Evolutionary conservation across 2,797 vertebrate species (phyloP).

Genomic region (Coracias cyanogaster): DNA sequence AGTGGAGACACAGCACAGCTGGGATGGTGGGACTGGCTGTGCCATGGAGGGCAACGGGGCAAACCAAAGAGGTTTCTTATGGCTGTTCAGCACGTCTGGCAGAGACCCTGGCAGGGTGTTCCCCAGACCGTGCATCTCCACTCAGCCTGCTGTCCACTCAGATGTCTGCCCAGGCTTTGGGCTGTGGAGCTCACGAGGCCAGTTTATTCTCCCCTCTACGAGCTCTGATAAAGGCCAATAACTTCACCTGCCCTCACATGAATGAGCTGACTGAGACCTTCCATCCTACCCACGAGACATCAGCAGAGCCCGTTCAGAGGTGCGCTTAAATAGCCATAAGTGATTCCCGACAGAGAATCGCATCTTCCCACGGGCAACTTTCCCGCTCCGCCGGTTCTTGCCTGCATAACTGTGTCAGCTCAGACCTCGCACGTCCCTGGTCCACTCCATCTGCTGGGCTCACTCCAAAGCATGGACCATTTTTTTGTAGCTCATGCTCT

Average conservation of each 20-base stretch:
- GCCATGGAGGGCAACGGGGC: fast-evolving
- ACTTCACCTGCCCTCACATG: background rate
- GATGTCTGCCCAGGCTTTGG: background rate
- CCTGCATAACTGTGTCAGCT: background rate
- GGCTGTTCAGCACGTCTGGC: fast-evolving
- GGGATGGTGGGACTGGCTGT: background rate
- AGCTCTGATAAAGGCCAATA: background rate
- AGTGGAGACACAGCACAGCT: background rate
- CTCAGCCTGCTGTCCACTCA: fast-evolving
- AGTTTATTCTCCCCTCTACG: background rate
- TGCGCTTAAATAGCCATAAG: background rate
- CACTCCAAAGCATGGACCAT: background rate
- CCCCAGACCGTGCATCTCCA: background rate
- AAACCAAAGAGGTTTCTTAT: background rate
- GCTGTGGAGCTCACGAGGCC: fast-evolving
- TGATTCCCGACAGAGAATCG: fast-evolving
- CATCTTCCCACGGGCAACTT: background rate
- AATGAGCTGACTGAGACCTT: background rate
- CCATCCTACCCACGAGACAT: background rate
- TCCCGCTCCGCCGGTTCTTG: background rate
- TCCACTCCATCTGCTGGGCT: fast-evolving
- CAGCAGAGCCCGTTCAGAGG: background rate
- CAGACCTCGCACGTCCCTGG: background rate
- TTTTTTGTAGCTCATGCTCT: background rate
- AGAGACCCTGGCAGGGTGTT: background rate